These are phyloP conservation scores for Blastobasis adustella DNA, from an alignment of 2,888 invertebrate genomes.

Conservation along the genomic window DNA sequence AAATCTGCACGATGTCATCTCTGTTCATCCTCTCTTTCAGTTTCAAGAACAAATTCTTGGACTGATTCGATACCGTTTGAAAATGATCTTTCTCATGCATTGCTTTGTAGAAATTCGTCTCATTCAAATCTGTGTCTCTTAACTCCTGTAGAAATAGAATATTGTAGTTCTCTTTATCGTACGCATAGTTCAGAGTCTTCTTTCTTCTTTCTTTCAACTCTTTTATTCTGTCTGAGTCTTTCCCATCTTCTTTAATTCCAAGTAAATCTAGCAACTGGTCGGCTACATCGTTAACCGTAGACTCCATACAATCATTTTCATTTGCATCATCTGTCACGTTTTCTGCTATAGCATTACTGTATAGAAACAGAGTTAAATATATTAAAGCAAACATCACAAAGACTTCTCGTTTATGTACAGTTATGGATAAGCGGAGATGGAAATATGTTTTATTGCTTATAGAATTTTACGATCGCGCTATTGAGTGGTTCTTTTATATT, in stretches of 20 bases:
- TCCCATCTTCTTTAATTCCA: constrained; percentile 13
- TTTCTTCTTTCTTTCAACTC: constrained; percentile 43
- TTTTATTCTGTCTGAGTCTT: constrained; percentile 25
- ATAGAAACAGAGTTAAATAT: not conserved
- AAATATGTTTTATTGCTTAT: not conserved
- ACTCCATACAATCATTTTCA: not conserved
- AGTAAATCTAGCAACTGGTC: constrained; percentile 22
- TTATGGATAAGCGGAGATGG: not conserved
- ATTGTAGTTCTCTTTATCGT: constrained; percentile 34
- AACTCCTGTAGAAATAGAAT: constrained; percentile 35
- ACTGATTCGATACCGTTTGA: constrained; percentile 24
- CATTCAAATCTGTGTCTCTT: constrained; percentile 31
- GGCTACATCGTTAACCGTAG: constrained; percentile 20
- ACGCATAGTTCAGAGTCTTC: constrained; percentile 35
- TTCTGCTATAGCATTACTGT: not conserved
- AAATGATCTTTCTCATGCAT: constrained; percentile 44
- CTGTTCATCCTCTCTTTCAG: constrained; percentile 57
- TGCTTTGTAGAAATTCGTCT: constrained; percentile 47
- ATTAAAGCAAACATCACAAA: not conserved
- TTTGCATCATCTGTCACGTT: not conserved
- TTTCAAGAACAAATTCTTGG: constrained; percentile 46
- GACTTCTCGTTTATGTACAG: not conserved
- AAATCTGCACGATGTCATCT: constrained; percentile 46
- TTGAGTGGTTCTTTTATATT: not conserved
- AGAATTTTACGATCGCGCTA: not conserved